These are phyloP conservation scores for Hirtodrosophila cameraria DNA, from an alignment of 2,888 invertebrate genomes.

Conservation along the genomic window DNA sequence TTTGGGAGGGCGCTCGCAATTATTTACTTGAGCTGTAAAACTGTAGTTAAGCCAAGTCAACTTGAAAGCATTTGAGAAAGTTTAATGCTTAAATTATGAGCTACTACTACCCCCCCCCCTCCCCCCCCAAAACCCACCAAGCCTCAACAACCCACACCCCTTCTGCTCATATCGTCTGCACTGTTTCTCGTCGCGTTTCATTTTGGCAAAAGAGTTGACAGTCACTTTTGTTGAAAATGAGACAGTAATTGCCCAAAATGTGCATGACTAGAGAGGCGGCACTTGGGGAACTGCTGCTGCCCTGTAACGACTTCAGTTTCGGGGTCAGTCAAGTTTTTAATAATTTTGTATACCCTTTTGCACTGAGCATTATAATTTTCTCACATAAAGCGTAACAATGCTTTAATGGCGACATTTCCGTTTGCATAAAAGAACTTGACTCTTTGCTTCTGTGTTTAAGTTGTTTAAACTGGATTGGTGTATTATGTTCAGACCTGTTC, in stretches of 20 bases:
- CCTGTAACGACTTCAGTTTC: constrained; percentile 22
- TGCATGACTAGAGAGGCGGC: constrained; percentile 55
- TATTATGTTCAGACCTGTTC: no score
- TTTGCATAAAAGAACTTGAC: no score
- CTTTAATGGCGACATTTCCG: no score
- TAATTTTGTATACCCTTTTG: background rate
- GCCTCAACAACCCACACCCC: background rate
- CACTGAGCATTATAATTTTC: background rate
- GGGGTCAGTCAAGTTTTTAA: constrained; percentile 46
- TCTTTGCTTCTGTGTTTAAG: no score
- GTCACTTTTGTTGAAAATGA: constrained; percentile 74
- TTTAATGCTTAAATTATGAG: constrained; percentile 80
- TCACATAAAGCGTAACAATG: no score
- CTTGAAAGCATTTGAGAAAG: constrained; percentile 79
- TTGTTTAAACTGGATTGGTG: no score
- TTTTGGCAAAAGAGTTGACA: constrained; percentile 63
- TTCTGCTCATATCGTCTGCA: background rate
- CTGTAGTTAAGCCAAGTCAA: constrained; percentile 81
- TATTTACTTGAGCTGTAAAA: constrained; percentile 80
- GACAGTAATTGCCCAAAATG: constrained; percentile 75
- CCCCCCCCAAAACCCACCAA: background rate
- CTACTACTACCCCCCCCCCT: constrained; percentile 41
- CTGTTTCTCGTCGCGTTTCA: constrained; percentile 13
- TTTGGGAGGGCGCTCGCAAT: constrained; percentile 56
- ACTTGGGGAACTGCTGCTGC: constrained; percentile 10